phyloP scores from a whole-genome alignment of 2,888 invertebrate species.

The Hylaea fasciaria region DNA sequence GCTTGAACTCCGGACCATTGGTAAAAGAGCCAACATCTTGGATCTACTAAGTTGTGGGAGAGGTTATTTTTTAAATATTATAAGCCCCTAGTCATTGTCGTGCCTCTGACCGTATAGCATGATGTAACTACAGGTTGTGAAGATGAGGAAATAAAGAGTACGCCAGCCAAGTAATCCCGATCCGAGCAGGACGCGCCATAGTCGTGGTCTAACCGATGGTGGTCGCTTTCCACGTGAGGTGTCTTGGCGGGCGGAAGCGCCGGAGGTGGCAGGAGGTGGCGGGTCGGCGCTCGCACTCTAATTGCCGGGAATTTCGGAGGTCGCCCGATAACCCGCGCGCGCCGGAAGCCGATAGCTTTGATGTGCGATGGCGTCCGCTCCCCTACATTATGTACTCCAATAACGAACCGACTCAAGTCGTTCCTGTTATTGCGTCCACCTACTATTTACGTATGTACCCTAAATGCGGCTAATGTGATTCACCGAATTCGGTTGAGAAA shows the following conservation, averaged over 20 bases:
- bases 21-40: too few species aligned
- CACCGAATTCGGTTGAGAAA: slow-evolving; percentile 10
- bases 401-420: slow-evolving; percentile 36
- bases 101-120: too few species aligned
- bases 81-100: too few species aligned
- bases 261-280: slow-evolving; percentile 61
- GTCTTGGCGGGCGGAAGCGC: slow-evolving; percentile 49
- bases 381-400: slow-evolving; percentile 35
- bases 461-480: slow-evolving; percentile 10
- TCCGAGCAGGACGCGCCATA: too few species aligned
- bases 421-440: slow-evolving; percentile 36
- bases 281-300: slow-evolving; percentile 66
- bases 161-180: too few species aligned
- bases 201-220: slow-evolving; percentile 3
- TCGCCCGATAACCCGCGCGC: slow-evolving; percentile 79
- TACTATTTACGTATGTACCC: slow-evolving; percentile 25
- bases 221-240: slow-evolving; percentile 36
- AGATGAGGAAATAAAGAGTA: too few species aligned
- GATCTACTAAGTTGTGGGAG: too few species aligned
- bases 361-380: slow-evolving; percentile 72
- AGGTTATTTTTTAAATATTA: too few species aligned
- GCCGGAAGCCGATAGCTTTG: slow-evolving; percentile 82
- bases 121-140: too few species aligned
- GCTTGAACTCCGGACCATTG: too few species aligned
- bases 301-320: slow-evolving; percentile 81